Conservation (phyloP, 2,797 vertebrate species). For the Myiotriccus ornatus region DNA sequence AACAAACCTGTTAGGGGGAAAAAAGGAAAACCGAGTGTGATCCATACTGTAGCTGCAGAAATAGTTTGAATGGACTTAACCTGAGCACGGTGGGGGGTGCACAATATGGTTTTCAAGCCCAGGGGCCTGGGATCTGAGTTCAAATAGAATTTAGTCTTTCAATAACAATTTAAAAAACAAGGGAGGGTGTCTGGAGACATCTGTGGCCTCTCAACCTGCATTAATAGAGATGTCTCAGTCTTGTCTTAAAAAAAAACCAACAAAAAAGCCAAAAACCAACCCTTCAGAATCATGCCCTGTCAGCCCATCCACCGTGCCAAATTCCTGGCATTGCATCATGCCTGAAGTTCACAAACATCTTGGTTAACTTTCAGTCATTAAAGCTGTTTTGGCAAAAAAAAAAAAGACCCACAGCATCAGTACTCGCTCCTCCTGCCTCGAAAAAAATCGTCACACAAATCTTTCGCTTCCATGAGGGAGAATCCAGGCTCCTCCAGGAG, state of each 20-base stretch:
- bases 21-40: constrained; percentile 44
- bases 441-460: background rate
- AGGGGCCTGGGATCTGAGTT: constrained; percentile 42
- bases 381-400: background rate
- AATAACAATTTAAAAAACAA: constrained; percentile 22
- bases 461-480: background rate
- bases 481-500: background rate
- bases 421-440: background rate
- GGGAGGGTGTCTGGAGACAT: constrained; percentile 17
- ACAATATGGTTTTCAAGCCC: constrained; percentile 59
- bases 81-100: constrained; percentile 54
- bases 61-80: constrained; percentile 48
- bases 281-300: background rate
- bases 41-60: constrained; percentile 42
- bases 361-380: background rate
- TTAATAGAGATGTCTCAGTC: constrained; percentile 39
- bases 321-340: background rate
- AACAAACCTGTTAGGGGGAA: constrained; percentile 65
- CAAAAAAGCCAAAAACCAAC: too few relatives aligned
- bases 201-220: constrained; percentile 28
- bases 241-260: constrained; percentile 18
- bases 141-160: constrained; percentile 57
- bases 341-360: constrained; percentile 10
- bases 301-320: background rate
- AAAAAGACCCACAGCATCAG: background rate